Base-by-base conservation (phyloP, 2,888 invertebrate genomes). In the Catotricha subobsoleta region DNA sequence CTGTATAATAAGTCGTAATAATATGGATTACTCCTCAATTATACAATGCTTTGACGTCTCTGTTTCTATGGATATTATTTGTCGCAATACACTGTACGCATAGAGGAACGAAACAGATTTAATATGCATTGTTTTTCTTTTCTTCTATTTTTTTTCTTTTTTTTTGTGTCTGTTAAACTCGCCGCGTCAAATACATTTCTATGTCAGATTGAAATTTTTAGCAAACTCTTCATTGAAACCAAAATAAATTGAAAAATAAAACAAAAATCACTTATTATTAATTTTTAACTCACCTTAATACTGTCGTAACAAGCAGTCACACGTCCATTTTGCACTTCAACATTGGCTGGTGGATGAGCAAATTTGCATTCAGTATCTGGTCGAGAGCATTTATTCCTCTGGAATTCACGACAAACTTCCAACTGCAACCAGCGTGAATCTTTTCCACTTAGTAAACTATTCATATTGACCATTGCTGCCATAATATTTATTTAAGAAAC, bases 231-330 rank as follows among this genome's bases (percentile, higher is more conserved):
- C 10, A 8, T 25, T 8, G 6, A 8, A 10, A 25, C 10, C 10
- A 8, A 10, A 25, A 10, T n/a, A 29, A 29, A 29, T n/a, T 29
- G 12, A 29, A 25, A 25, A 8, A 10, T 25, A 25, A 8, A 10
- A 10, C 8, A 25, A 8, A 25, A 25, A 25, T 8, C 8, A 10
- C 7, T 29, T 12, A 7, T 5, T n/a, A n/a, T 4, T 16, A 15
- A 30, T 30, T 13, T 10, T 7, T 16, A 15, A n/a, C 19, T 74
- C 71, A 98, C 98, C 94, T 98, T 98, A 71, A 98, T 97, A 71
- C 94, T 95, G 74, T 99, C 98, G 78, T 97, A 99, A 76, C 98
- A 98, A 58, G 98, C 98, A 58, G 95, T 97, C 61, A 98, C 98
- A 60, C 95, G 79, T 64, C 98, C 98, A 69, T 97, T 98, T 74